Evolutionary conservation across 2,113 vertebrate species (phyloP).

Genomic region (Propithecus coquereli): DNA sequence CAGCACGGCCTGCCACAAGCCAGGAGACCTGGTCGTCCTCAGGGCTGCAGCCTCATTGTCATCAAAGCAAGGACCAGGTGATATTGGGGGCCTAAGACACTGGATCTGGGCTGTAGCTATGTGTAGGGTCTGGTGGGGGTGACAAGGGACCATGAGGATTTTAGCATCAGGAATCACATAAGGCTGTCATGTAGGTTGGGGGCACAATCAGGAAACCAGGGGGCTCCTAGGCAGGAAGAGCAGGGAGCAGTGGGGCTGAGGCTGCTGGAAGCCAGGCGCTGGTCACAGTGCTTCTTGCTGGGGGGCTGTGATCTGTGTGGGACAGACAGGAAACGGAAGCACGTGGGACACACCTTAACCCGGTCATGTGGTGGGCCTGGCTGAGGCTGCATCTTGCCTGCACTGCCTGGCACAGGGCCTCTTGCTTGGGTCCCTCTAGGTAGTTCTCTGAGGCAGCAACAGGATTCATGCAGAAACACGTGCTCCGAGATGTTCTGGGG

Average conservation of each 20-base stretch:
- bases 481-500: rapidly evolving
- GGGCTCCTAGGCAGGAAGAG: neutral
- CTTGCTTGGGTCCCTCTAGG: neutral
- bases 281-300: neutral
- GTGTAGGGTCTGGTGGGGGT: neutral
- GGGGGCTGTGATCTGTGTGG: neutral
- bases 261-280: neutral
- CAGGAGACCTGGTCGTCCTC: no score
- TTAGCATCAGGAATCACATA: neutral
- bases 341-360: no score
- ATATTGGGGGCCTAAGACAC: neutral
- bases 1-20: neutral
- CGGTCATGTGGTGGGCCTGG: neutral
- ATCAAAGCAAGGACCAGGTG: neutral
- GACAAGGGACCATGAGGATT: neutral
- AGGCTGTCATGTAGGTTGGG: no score
- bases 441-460: neutral
- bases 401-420: neutral
- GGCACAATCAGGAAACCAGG: neutral
- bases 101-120: neutral
- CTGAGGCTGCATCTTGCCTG: neutral
- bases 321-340: neutral
- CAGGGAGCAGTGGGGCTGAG: neutral
- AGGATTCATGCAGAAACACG: rapidly evolving
- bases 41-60: neutral